Evolutionary conservation across 2,113 vertebrate genomes (phyloP).

Genomic region (Capricornis sumatraensis): DNA sequence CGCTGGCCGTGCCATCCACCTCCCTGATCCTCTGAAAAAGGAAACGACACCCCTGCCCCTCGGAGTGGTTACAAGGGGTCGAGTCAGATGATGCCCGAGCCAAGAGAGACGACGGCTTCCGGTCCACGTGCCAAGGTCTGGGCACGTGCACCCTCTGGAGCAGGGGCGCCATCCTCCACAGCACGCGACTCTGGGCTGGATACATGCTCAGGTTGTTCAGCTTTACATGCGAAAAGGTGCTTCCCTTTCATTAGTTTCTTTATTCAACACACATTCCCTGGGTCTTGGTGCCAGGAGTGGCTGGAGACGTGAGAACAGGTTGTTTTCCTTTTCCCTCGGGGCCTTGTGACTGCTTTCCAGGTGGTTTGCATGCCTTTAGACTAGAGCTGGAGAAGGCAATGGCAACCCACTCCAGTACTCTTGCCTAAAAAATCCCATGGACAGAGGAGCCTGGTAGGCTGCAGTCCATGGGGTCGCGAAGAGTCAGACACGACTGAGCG

Average conservation of each 20-base stretch:
- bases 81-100: fast-evolving
- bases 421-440: too few relatives aligned
- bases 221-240: not conserved
- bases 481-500: too few relatives aligned
- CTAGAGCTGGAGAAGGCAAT: not conserved
- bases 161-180: fast-evolving
- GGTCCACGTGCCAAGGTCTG: fast-evolving
- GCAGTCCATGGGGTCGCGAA: too few relatives aligned
- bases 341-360: not conserved
- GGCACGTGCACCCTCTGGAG: fast-evolving
- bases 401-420: too few relatives aligned
- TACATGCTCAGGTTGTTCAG: not conserved
- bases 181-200: fast-evolving
- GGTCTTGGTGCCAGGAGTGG: not conserved
- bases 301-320: not conserved
- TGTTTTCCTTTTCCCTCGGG: not conserved
- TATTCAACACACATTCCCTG: not conserved
- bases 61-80: not conserved
- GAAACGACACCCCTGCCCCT: not conserved
- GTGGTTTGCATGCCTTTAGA: not conserved
- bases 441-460: too few relatives aligned
- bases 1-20: fast-evolving
- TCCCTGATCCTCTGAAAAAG: not conserved
- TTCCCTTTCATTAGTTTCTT: not conserved
- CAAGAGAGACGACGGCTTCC: fast-evolving